These are phyloP conservation scores for Deilephila porcellus DNA, from an alignment of 2,888 invertebrate species.

Conservation along the genomic window DNA sequence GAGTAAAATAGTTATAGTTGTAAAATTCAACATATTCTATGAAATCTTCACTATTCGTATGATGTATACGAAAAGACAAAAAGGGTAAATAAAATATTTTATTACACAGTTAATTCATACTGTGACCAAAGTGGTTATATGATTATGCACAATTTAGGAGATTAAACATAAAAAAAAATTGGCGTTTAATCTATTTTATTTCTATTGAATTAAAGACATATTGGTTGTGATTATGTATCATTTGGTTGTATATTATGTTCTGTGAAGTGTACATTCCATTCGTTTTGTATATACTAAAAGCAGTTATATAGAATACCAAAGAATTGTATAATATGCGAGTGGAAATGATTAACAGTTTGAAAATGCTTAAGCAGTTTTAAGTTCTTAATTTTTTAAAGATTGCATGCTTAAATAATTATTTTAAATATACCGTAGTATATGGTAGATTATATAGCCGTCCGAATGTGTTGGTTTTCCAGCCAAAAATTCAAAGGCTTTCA, in stretches of 20 bases:
- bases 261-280: slow-evolving; percentile 16
- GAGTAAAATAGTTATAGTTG: background rate
- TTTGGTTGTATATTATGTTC: background rate
- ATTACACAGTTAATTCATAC: too few species aligned
- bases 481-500: background rate
- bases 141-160: background rate
- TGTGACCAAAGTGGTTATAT: too few species aligned
- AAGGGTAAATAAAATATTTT: background rate
- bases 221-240: slow-evolving; percentile 13
- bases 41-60: background rate
- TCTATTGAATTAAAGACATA: slow-evolving; percentile 1
- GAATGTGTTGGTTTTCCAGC: background rate
- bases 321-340: slow-evolving; percentile 9
- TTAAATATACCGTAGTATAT: background rate
- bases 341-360: background rate
- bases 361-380: background rate
- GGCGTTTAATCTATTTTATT: background rate
- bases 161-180: background rate
- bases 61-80: background rate
- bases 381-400: background rate
- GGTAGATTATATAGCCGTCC: slow-evolving; percentile 14
- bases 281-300: background rate
- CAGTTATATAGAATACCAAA: slow-evolving; percentile 12
- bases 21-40: background rate
- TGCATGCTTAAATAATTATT: background rate